Conservation (phyloP, 2,113 vertebrate genomes). For the Ctenomys sociabilis region DNA sequence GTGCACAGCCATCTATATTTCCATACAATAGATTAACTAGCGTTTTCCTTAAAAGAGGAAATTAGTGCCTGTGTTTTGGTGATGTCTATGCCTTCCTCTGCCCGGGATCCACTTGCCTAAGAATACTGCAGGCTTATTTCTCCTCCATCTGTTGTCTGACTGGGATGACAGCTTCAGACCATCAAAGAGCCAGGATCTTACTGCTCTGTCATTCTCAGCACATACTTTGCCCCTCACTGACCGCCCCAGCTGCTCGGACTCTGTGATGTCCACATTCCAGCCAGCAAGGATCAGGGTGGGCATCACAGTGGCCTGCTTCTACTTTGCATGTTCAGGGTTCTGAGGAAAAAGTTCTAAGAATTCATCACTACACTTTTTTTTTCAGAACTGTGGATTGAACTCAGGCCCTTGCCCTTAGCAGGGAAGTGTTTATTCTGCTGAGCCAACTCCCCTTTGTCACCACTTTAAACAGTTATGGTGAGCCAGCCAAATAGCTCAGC, state of each 20-base stretch:
- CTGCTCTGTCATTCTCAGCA: neutral
- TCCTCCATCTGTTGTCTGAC: neutral
- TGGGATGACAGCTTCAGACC: neutral
- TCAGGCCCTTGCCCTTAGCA: too few relatives aligned
- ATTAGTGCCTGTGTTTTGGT: neutral
- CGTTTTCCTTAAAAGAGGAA: neutral
- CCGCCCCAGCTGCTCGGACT: neutral
- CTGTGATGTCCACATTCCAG: neutral
- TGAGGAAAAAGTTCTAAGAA: slow-evolving; percentile 65
- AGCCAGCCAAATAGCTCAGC: too few relatives aligned
- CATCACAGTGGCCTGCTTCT: neutral
- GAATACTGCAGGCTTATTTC: neutral
- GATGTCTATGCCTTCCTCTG: neutral
- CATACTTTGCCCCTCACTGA: neutral
- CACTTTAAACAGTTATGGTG: slow-evolving; percentile 50
- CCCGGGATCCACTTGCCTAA: neutral
- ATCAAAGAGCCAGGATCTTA: neutral
- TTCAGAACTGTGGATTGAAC: too few relatives aligned
- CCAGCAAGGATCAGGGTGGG: neutral
- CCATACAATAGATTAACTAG: neutral
- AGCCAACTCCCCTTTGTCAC: too few relatives aligned
- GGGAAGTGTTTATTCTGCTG: too few relatives aligned
- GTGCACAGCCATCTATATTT: neutral
- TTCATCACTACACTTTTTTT: slow-evolving; percentile 37
- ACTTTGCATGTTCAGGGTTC: neutral